Base-by-base conservation (phyloP, 2,113 vertebrate species). In the Mugil cephalus region DNA sequence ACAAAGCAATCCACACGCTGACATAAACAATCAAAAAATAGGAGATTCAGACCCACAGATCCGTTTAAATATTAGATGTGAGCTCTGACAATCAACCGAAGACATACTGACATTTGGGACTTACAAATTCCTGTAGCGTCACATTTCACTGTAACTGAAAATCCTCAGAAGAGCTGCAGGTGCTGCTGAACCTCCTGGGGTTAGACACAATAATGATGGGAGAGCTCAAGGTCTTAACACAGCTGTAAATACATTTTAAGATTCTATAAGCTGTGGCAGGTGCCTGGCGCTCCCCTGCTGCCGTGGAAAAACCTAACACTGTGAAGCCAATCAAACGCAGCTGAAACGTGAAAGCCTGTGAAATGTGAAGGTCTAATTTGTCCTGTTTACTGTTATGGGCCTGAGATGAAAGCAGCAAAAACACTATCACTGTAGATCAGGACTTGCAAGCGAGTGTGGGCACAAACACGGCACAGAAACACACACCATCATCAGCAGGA, bases 351-450 rank as follows among this genome's bases (percentile, higher is more conserved):
- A 65, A 69, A 39, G 56, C 59, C 51, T 69, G 38, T 63, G 70
- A 74, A 69, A 71, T 72, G 45, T 59, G 66, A 68, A 79, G 61
- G 39, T 60, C 68, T 60, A 65, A 85, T 77, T 84, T 77, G 63
- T 69, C 61, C 54, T 47, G 12, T 77, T 77, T 84, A 66, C 54
- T 42, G 34, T 43, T 43, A 73, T 36, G 19, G 46, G 12, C 69
- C 58, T 69, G 56, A 10, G 51, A 77, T 64, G 58, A 76, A 72
- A 77, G 69, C 45, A 35, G 19, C 43, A 50, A 42, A 43, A 38
- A 42, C 61, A 71, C 35, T 21, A 61, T 68, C 55, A 64, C 51
- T 45, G 48, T 7, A 45, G 72, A 54, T 19, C 46, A 54, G 62
- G 13, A 30, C 71, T 48, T 9, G 10, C 1, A 1, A 34, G 10